Evolutionary conservation across 2,797 vertebrate species (phyloP), one percentile per base, ranked within the genome.

Genomic region (Tolypeutes matacus): DNA sequence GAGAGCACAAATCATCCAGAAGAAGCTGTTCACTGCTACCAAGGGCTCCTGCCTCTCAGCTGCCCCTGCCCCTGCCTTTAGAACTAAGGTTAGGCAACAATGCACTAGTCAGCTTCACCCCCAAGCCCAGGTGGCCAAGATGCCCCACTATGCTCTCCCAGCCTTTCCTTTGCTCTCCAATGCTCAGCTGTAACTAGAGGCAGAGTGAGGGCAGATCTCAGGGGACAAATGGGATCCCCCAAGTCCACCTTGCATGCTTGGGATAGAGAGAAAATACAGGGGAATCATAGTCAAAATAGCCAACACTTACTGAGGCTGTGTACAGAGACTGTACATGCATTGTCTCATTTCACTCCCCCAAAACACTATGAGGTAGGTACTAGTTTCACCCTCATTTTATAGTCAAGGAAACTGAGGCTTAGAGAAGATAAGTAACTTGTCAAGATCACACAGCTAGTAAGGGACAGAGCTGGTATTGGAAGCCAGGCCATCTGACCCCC

Each of bases 351-450:
- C 49, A 67, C 67, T 36, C 20, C 42, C 17, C 51, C 17, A 21
- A 81, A 93, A n/a, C 4, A 27, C 58, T 58, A 8, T 17, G 31
- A 60, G 42, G 51, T 49, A 81, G 23, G 21, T 62, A 89, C 73
- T 93, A 49, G 36, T 94, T 94, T 76, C 76, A 76, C 58, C 49
- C 76, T 58, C 42, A 62, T 86, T 85, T 94, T 70, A 80, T 49
- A 82, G 77, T 21, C 18, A 12, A 93, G 82, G 76, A 93, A 90
- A 86, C 53, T 51, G 78, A 78, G 53, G 31, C 36, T 60, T 46
- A 69, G 77, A 72, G 80, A 95, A 34, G 53, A 23, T 18, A 86
- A 81, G 72, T 58, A 72, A 72, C 25, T 83, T 84, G 36, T 73
- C 36, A 73, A 92, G 76, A 46, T 51, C 64, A 77, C 49, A 64